Evolutionary conservation across 2,113 vertebrate genomes (phyloP), one percentile per base, ranked within the genome.

Genomic region (Crotalus helleri): DNA sequence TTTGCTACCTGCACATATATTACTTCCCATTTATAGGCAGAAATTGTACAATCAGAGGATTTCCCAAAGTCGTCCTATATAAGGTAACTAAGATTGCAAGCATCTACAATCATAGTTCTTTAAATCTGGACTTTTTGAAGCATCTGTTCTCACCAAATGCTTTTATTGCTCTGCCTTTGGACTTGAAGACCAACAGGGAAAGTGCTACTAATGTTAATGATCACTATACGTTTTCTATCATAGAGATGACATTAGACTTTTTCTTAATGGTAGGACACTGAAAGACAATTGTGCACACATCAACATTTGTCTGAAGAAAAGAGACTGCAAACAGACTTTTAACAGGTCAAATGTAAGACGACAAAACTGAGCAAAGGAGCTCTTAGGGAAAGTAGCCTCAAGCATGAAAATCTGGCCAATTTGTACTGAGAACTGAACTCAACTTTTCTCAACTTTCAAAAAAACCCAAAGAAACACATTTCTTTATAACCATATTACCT

Each of bases 91-190:
- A 39, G n/a, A 29, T 5, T n/a, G 4, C 23, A 5, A 39, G 7
- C 74, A 19, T 89, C 92, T 87, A 46, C 58, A 89, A 91, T 92
- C 21, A 51, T 92, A 91, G 86, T 85, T 58, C 13, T 59, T 51
- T 86, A 11, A 74, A n/a, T 49, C 49, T n/a, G 51, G 59, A 90
- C 86, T 93, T 53, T 92, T 6, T 11, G 26, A 87, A 55, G 59
- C 39, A 93, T 90, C 55, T 39, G 39, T 87, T 49, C 94, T 49
- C 58, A 91, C 29, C 33, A 11, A 87, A 91, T 17, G 23, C 49
- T 54, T 94, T 95, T 95, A 95, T 91, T 95, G 95, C 95, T 95
- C 3, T 85, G 46, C 57, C 0, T 2, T 86, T 93, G 91, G 87
- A 33, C 51, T 3, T 12, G 54, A 93, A 90, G 46, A 49, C 95